Evolutionary conservation across 1,140 invertebrate genomes (phyloP), one percentile per base, ranked within the genome.

Genomic region (Eciton burchellii): DNA sequence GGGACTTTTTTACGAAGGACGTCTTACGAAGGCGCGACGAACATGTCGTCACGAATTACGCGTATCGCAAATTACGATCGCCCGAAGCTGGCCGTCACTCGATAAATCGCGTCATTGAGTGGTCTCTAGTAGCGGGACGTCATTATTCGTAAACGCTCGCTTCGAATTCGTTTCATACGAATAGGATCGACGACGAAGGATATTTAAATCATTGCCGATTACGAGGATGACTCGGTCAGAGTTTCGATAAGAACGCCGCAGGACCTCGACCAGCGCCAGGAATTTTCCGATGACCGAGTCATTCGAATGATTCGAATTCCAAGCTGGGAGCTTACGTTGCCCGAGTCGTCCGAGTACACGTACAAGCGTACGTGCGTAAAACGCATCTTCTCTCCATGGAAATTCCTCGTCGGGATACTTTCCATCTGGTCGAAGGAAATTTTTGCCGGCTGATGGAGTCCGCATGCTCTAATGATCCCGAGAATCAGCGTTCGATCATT

Each of bases 71-170:
- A 79, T 79, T 79, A 70, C 24, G n/a, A n/a, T n/a, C n/a, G 41
- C 35, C 24, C 49, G 73, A 54, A 77, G 54, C 47, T 77, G 62
- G n/a, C n/a, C 49, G 41, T 12, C 45, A 45, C 29, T 79, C 74
- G 21, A 79, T 79, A 79, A 79, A 79, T 79, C 43, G 49, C n/a
- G 47, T 70, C 56, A 70, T 79, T 79, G 70, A 68, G 52, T 63
- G n/a, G 21, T 35, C 63, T 79, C 74, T 56, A 56, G n/a, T 19
- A 45, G 63, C 63, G 49, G n/a, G n/a, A n/a, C n/a, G n/a, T n/a
- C n/a, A 79, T 79, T 79, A 79, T 79, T 45, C 65, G 63, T 79
- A 79, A 79, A 63, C 35, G 6, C 35, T 6, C 6, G 56, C 45
- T 41, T 49, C 74, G 74, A 56, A 68, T 21, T 56, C 74, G 74